These are phyloP conservation scores for Pararge aegeria DNA, from an alignment of 1,140 invertebrate genomes.

Conservation along the genomic window DNA sequence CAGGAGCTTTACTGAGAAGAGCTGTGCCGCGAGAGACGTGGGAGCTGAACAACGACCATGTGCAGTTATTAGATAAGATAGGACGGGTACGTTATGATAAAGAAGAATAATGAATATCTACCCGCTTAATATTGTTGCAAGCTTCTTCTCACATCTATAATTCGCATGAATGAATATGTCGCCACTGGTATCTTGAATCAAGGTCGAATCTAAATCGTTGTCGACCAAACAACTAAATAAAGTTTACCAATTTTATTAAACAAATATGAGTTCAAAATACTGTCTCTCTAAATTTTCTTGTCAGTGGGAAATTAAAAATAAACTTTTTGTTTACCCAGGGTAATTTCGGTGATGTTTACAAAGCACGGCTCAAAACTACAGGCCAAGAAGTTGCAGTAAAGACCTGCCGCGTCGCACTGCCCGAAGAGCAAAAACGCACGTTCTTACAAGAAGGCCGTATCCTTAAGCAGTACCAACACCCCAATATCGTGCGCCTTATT, in stretches of 20 bases:
- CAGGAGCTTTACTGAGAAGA: slow-evolving; percentile 92
- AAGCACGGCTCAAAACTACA: slow-evolving; percentile 90
- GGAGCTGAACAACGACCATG: slow-evolving; percentile 98
- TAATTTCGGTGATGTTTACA: slow-evolving; percentile 98
- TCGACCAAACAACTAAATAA: too few species aligned
- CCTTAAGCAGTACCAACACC: slow-evolving; percentile 97
- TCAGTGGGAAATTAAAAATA: background rate
- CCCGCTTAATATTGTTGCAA: too few species aligned
- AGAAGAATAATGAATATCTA: too few species aligned
- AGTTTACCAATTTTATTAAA: too few species aligned
- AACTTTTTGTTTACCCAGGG: slow-evolving; percentile 82
- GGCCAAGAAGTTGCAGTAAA: slow-evolving; percentile 96
- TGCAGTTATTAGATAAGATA: slow-evolving; percentile 95
- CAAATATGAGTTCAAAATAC: too few species aligned
- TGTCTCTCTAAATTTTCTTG: too few species aligned
- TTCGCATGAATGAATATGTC: too few species aligned
- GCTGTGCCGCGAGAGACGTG: slow-evolving; percentile 95
- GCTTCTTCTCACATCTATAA: too few species aligned
- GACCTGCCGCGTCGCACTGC: slow-evolving; percentile 95
- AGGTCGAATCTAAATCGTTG: too few species aligned
- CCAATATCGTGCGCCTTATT: slow-evolving; percentile 97
- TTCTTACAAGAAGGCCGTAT: slow-evolving; percentile 98
- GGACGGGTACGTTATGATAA: slow-evolving; percentile 85
- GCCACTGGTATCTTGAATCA: too few species aligned
- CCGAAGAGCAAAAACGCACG: slow-evolving; percentile 97